phyloP scores from a whole-genome alignment of 2,888 invertebrate species.

The Drosophila fulvimacula region DNA sequence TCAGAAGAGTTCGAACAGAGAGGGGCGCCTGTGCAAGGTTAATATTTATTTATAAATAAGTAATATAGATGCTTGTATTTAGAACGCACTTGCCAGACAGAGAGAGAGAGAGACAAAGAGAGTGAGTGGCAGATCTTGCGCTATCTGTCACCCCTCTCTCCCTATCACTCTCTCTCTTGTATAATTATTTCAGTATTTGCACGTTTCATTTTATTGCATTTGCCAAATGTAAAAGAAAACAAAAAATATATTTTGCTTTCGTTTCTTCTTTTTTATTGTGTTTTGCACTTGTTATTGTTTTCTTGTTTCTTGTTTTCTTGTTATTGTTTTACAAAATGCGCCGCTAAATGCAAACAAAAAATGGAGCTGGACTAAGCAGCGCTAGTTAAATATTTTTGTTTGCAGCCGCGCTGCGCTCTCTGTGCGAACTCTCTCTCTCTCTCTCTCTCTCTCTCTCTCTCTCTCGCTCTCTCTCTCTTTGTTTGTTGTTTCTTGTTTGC shows the following conservation, averaged over 20 bases:
- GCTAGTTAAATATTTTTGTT: conserved; percentile 60
- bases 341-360: conserved; percentile 43
- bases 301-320: conserved; percentile 23
- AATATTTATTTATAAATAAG: conserved; percentile 71
- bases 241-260: conserved; percentile 32
- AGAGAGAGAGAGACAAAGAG: not conserved
- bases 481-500: conserved; percentile 32
- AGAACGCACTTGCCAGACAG: not conserved
- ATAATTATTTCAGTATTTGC: conserved; percentile 59
- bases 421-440: not conserved
- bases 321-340: conserved; percentile 59
- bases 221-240: conserved; percentile 46
- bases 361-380: conserved; percentile 34
- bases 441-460: conserved; percentile 2
- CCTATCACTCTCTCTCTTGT: not conserved
- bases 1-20: conserved; percentile 13
- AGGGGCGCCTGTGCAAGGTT: conserved; percentile 53
- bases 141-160: not conserved
- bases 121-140: not conserved
- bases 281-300: conserved; percentile 17
- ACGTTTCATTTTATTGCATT: conserved; percentile 54
- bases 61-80: conserved; percentile 44
- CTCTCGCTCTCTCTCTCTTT: not conserved
- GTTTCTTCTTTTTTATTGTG: conserved; percentile 21
- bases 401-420: not conserved